These are phyloP conservation scores for Thereuonema tuberculata DNA, from an alignment of 1,140 invertebrate species.

Conservation along the genomic window DNA sequence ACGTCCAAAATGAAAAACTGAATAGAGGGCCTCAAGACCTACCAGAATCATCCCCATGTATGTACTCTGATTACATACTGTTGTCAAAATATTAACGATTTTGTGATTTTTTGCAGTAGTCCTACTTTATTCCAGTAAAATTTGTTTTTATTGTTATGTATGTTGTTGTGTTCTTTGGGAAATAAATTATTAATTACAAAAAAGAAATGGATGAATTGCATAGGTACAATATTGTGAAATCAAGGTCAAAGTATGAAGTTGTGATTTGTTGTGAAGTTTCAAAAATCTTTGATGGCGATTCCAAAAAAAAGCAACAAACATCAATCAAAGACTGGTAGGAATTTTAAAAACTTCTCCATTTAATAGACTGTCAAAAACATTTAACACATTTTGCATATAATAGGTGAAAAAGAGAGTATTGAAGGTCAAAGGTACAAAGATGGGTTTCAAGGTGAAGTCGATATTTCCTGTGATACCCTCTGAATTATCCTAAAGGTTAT, in stretches of 20 bases:
- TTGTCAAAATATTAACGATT: no score
- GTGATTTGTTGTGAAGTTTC: background rate
- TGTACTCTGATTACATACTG: no score
- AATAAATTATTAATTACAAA: no score
- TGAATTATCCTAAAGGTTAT: background rate
- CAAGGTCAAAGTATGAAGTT: background rate
- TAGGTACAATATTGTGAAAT: background rate
- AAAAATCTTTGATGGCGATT: background rate
- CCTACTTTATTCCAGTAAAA: no score
- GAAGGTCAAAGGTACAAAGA: background rate
- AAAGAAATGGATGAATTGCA: background rate
- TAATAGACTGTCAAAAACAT: background rate
- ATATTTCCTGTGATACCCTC: background rate
- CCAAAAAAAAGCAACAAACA: background rate
- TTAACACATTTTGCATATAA: background rate
- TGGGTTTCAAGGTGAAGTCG: background rate
- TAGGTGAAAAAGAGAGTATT: background rate
- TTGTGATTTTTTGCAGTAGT: no score
- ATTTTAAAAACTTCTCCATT: background rate
- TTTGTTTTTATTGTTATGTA: no score
- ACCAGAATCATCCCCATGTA: no score
- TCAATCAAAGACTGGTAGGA: background rate
- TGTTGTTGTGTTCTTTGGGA: no score
- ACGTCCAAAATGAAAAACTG: no score
- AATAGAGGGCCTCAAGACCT: no score